Evolutionary conservation across 2,888 invertebrate genomes (phyloP).

Genomic region (Chrysolina haemoptera): DNA sequence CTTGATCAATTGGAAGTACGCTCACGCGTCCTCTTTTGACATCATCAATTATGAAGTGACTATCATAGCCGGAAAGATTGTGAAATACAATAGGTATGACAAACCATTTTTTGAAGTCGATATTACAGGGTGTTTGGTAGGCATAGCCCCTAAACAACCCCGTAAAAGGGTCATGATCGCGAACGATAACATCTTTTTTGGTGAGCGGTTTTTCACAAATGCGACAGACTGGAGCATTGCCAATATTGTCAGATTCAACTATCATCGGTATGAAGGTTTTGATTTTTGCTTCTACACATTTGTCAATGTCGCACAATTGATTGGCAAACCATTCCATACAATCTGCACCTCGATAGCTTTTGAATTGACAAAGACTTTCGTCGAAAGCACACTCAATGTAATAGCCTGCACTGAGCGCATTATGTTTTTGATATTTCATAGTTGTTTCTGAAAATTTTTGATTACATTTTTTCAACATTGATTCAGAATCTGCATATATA

Average conservation of each 20-base stretch:
- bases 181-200: constrained; percentile 46
- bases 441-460: background rate
- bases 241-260: background rate
- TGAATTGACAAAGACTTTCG: constrained; percentile 28
- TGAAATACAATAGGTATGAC: constrained; percentile 61
- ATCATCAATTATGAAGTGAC: constrained; percentile 58
- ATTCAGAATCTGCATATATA: no score
- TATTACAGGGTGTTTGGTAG: constrained; percentile 57
- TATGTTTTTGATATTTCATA: constrained; percentile 21
- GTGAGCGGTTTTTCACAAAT: constrained; percentile 31
- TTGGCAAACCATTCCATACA: constrained; percentile 52
- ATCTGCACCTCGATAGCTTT: constrained; percentile 46
- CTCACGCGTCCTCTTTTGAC: constrained; percentile 48
- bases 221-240: background rate
- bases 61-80: constrained; percentile 59
- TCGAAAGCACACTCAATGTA: constrained; percentile 55
- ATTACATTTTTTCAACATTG: no score
- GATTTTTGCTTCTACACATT: constrained; percentile 38
- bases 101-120: constrained; percentile 57
- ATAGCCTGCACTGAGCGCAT: constrained; percentile 48
- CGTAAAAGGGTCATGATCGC: constrained; percentile 27
- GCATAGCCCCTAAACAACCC: constrained; percentile 37
- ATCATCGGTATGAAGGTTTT: background rate
- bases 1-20: constrained; percentile 59
- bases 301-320: constrained; percentile 43